Base-by-base conservation (phyloP, 1,140 invertebrate genomes). In the Lepidostoma basale region DNA sequence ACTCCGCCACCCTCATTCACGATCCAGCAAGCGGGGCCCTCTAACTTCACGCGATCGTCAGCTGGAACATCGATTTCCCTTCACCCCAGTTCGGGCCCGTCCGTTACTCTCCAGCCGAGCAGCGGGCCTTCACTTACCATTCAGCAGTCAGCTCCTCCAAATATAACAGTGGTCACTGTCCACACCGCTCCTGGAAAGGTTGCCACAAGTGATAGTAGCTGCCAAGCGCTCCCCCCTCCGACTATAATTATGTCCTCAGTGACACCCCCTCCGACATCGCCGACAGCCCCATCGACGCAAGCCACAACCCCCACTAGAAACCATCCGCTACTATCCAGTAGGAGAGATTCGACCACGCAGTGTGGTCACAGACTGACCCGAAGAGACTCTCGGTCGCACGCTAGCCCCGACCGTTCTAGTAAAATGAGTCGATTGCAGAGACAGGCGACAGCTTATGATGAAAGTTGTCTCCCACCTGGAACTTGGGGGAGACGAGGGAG, bases 381-480 rank as follows among this genome's bases (percentile, higher is more conserved):
- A 44, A 79, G 90, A 65, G 89, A 91, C 77, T 91, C 90, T 9
- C 81, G 89, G 62, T 83, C 85, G 10, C 79, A 86, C n/a, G 87
- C 85, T 3, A 88, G 87, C 75, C 87, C 87, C 26, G 90, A 92
- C 77, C 83, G 88, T 6, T 85, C 86, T 20, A 84, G 87, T 1
- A 88, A 91, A 75, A 79, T 89, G 40, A 88, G 90, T 54, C 84
- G 92, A 52, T 80, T 95, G 45, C 90, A 91, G 73, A 84, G 94
- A 39, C 94, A 96, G 82, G 91, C 92, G 8, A 94, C 93, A 3
- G 91, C 93, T 40, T 93, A 93, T 77, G 94, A 96, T 78, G 94
- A 96, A 78, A 89, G 88, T 58, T 86, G 81, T 45, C 81, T 91
- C 60, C 90, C 90, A 25, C 89, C 90, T 16, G 86, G 88, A 25